phyloP scores from a whole-genome alignment of 2,113 vertebrate genomes.

The Myiopsitta monachus region DNA sequence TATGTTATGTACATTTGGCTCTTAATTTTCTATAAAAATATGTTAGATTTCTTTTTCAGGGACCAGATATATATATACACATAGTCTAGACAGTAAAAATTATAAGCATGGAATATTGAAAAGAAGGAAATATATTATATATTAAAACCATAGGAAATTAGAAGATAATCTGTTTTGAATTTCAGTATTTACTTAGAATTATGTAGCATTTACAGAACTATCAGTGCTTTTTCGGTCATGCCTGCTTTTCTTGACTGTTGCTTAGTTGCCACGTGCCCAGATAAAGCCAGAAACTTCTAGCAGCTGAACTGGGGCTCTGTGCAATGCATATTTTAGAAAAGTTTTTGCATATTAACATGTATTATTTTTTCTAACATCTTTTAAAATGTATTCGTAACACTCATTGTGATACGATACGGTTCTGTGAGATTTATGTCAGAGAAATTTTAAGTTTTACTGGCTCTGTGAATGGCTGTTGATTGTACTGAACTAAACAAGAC shows the following conservation, averaged over 20 bases:
- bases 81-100: neutral
- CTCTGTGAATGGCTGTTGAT: neutral
- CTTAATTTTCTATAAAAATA: neutral
- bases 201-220: neutral
- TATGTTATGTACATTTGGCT: neutral
- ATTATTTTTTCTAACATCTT: neutral
- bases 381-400: neutral
- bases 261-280: neutral
- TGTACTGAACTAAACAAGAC: neutral
- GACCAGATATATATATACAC: neutral
- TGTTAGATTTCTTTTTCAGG: neutral
- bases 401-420: neutral
- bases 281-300: neutral
- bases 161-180: neutral
- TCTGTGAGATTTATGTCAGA: neutral
- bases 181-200: neutral
- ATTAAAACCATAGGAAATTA: neutral
- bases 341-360: neutral
- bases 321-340: accelerated
- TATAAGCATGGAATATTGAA: neutral
- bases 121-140: neutral
- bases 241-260: neutral
- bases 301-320: neutral
- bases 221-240: neutral
- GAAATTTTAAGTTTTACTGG: neutral